Evolutionary conservation across 1,140 invertebrate species (phyloP), one percentile per base, ranked within the genome.

Genomic region (Heterodera schachtii): DNA sequence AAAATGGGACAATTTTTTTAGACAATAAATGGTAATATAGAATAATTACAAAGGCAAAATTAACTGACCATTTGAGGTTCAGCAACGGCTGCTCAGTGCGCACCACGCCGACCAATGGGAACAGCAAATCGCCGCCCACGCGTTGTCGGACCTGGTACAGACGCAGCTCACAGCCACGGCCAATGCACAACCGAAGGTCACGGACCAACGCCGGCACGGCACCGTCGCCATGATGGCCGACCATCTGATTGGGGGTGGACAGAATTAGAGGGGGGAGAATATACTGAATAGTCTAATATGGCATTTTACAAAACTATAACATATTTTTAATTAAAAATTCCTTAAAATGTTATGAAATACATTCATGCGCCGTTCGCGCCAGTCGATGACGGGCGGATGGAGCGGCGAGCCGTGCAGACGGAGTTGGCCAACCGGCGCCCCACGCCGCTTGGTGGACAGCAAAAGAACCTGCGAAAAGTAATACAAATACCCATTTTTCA

Each of bases 381-480:
- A 80, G 64, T 73, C 75, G n/a, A 80, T 80, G 44, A 80, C 47
- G 31, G 79, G 31, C 3, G 79, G 79, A 13, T 52, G 71, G 7
- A 75, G 46, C 19, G 79, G n/a, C 47, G 79, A 78, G 64, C 77
- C 77, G 43, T 52, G 31, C 47, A 86, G 83, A 9, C 70, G 49
- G 31, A 86, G 69, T 77, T 85, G 84, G 76, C 57, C 43, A 44
- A 83, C 19, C 11, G 84, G 52, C 19, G 64, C 73, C n/a, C 81
- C 75, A 21, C 49, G 52, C 49, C 60, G 60, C 9, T 46, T 78
- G 21, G 70, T 52, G 9, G 73, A 78, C 43, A 85, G 66, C 43
- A 85, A 6, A 83, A 84, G 85, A 86, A 94, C 93, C 92, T 60
- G 57, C 4, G 0, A 49, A 49, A 49, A 49, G 9, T 49, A 49